phyloP scores from a whole-genome alignment of 2,888 invertebrate species.

The Serripes groenlandicus region DNA sequence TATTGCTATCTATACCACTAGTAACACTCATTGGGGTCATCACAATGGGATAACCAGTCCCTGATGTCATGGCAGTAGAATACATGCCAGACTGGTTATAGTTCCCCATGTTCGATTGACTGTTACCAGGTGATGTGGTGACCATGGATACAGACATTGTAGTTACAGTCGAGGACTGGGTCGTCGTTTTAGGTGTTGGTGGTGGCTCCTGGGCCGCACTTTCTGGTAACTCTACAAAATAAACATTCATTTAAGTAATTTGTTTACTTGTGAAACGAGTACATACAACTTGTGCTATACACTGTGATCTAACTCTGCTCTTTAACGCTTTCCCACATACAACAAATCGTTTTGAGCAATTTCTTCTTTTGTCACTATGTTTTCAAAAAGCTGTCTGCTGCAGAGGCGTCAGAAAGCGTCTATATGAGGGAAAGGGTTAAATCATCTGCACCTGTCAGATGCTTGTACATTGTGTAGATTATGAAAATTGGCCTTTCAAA shows the following conservation, averaged over 20 bases:
- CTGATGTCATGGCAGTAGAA: constrained; percentile 11
- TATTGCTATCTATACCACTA: constrained; percentile 7
- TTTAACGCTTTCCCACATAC: background rate
- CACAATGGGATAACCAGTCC: constrained; percentile 1
- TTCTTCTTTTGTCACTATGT: background rate
- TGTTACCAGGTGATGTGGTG: background rate
- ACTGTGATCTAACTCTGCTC: too few species aligned
- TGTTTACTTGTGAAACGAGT: too few species aligned
- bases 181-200: constrained; percentile 86
- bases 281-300: too few species aligned
- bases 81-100: constrained; percentile 1
- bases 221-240: constrained; percentile 91
- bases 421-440: background rate
- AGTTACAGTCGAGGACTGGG: constrained; percentile 69
- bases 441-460: too few species aligned
- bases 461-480: too few species aligned
- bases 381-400: background rate
- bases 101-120: background rate
- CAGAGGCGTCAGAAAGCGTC: background rate
- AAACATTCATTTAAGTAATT: too few species aligned
- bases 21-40: constrained; percentile 2
- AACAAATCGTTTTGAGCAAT: background rate
- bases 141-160: constrained; percentile 51
- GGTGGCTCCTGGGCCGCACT: constrained; percentile 93
- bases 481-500: too few species aligned